These are phyloP conservation scores for Drosophila ironensis DNA, from an alignment of 1,140 invertebrate genomes.

Conservation along the genomic window DNA sequence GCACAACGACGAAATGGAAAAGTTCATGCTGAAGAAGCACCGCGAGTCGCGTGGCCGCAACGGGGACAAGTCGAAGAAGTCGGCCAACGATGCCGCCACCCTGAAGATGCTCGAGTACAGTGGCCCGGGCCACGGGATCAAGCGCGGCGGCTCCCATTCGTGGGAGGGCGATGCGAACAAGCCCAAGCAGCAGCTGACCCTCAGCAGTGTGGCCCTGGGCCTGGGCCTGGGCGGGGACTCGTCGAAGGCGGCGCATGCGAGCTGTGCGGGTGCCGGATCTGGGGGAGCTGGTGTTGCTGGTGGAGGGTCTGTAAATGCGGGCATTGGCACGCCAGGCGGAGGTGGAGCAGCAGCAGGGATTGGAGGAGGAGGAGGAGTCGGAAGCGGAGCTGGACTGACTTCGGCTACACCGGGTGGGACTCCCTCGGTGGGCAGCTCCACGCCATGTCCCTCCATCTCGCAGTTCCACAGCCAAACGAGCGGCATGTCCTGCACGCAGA, in stretches of 20 bases:
- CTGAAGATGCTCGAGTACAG: constrained; percentile 66
- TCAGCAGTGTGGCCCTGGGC: constrained; percentile 2
- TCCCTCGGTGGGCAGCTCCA: constrained; percentile 10
- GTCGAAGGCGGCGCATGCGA: neutral
- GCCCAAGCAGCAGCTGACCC: constrained; percentile 83
- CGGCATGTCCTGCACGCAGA: constrained; percentile 43
- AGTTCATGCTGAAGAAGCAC: constrained; percentile 88
- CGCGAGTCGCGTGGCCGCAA: constrained; percentile 85
- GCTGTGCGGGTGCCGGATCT: neutral
- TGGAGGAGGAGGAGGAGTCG: neutral
- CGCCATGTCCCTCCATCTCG: neutral
- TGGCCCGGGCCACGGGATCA: constrained; percentile 83
- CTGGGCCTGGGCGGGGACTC: neutral
- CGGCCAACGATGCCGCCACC: constrained; percentile 51
- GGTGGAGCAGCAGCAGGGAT: neutral
- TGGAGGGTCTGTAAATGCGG: neutral
- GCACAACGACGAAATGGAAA: constrained; percentile 91
- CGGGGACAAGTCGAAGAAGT: constrained; percentile 80
- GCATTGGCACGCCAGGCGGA: neutral
- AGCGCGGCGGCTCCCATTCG: constrained; percentile 84
- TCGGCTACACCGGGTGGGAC: no score
- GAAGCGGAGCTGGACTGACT: neutral
- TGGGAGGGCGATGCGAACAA: constrained; percentile 84
- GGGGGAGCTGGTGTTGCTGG: constrained; percentile 13
- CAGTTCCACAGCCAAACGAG: neutral